Conservation (phyloP, 35 echinoderm and acorn worm species). For the Patiria miniata region DNA sequence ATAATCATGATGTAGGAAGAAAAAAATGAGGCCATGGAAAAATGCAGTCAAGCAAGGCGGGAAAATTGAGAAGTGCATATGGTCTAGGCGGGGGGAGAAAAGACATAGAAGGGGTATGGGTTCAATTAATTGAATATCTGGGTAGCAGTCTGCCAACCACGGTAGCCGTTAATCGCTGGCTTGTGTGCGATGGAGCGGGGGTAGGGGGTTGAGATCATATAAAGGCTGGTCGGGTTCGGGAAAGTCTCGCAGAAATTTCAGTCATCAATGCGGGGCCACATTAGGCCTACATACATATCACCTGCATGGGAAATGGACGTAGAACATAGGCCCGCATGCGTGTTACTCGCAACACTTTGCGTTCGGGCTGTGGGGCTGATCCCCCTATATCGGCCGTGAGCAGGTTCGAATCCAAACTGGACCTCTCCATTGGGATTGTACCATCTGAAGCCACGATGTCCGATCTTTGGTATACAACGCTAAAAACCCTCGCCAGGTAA, state of each 20-base stretch:
- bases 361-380: background rate
- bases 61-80: background rate
- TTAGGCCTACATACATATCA: background rate
- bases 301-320: too few species aligned
- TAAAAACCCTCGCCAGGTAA: background rate
- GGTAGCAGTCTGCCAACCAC: background rate
- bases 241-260: background rate
- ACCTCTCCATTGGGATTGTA: background rate
- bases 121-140: constrained; percentile 19
- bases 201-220: background rate
- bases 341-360: too few species aligned
- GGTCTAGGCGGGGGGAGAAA: background rate
- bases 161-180: background rate
- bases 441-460: background rate
- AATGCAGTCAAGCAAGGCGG: background rate
- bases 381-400: background rate
- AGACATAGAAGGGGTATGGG: background rate
- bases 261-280: background rate
- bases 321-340: too few species aligned
- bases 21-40: background rate
- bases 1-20: background rate
- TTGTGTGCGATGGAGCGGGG: constrained; percentile 4
- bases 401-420: background rate
- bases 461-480: background rate
- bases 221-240: too few species aligned